Evolutionary conservation across 2,888 invertebrate genomes (phyloP).

Genomic region (Cenopis cana): DNA sequence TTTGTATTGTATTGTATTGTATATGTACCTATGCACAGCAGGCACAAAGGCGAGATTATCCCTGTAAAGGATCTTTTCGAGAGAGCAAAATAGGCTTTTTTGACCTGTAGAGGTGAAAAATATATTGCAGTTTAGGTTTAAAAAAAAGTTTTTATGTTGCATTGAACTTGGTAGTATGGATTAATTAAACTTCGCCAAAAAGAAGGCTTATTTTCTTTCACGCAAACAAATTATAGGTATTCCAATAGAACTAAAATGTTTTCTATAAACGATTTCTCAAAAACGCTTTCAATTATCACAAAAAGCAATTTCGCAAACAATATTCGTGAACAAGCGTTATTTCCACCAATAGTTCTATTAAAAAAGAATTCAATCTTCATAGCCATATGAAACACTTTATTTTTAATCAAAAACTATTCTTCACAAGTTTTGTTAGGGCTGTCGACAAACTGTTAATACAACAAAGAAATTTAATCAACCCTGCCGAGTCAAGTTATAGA

Average conservation of each 20-base stretch:
- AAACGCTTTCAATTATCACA: background rate
- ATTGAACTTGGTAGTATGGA: no score
- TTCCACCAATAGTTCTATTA: slow-evolving; percentile 2
- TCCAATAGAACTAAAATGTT: background rate
- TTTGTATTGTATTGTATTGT: no score
- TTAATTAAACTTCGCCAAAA: no score
- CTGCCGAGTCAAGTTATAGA: slow-evolving; percentile 1
- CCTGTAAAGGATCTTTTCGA: no score
- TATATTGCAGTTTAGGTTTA: no score
- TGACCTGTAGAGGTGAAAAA: no score
- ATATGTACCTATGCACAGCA: no score
- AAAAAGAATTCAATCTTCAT: slow-evolving; percentile 4
- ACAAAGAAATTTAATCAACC: slow-evolving; percentile 40
- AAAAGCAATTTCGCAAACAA: background rate
- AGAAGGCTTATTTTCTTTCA: no score
- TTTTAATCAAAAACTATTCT: slow-evolving; percentile 17
- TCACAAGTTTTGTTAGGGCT: slow-evolving; percentile 9
- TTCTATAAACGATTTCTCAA: background rate
- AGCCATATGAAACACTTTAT: background rate
- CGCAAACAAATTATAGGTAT: no score
- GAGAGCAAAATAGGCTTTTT: no score
- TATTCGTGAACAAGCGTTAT: background rate
- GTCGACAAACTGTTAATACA: slow-evolving; percentile 20
- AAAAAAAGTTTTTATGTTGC: no score
- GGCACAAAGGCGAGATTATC: no score